These are phyloP conservation scores for Cephus rjabovi DNA, from an alignment of 2,888 invertebrate species.

Conservation along the genomic window DNA sequence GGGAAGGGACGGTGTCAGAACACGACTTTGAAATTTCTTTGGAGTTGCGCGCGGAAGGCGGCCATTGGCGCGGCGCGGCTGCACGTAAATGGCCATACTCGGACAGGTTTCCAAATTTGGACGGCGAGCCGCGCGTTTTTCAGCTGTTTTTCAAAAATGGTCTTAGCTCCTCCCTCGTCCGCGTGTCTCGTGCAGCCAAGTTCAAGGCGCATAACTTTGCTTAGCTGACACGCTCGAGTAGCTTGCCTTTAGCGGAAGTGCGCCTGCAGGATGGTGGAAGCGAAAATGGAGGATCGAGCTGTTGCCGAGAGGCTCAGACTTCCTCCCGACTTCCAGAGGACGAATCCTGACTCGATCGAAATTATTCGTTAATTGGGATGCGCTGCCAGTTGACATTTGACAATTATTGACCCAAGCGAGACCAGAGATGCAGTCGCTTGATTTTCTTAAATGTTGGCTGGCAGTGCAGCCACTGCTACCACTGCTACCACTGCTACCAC, in stretches of 20 bases:
- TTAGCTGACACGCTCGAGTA: slow-evolving; percentile 15
- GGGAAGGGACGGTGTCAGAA: slow-evolving; percentile 23
- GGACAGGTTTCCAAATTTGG: slow-evolving; percentile 62
- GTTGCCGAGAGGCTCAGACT: too few relatives aligned
- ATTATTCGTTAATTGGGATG: too few relatives aligned
- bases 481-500: background rate
- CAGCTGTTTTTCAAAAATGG: slow-evolving; percentile 15
- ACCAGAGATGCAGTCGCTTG: background rate
- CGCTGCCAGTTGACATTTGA: background rate
- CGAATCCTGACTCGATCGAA: too few relatives aligned
- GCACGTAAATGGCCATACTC: slow-evolving; percentile 51
- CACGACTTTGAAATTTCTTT: slow-evolving; percentile 41
- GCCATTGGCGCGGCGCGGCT: slow-evolving; percentile 49
- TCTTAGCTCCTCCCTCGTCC: slow-evolving; percentile 41
- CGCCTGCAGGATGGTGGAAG: background rate
- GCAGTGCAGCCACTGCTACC: background rate
- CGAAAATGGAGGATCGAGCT: background rate
- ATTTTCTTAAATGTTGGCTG: background rate
- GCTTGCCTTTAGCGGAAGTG: slow-evolving; percentile 4
- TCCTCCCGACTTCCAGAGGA: too few relatives aligned
- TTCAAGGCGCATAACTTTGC: slow-evolving; percentile 52
- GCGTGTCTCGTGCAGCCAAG: slow-evolving; percentile 33
- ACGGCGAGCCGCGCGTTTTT: slow-evolving; percentile 31
- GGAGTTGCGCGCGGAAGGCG: slow-evolving; percentile 53
- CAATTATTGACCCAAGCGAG: background rate